A percentile compares a stretch with the other conserved stretches of the same genome.
These are phyloP conservation scores for Mystacornis crossleyi DNA, from an alignment of 2,113 vertebrate species.

Conservation along the genomic window DNA sequence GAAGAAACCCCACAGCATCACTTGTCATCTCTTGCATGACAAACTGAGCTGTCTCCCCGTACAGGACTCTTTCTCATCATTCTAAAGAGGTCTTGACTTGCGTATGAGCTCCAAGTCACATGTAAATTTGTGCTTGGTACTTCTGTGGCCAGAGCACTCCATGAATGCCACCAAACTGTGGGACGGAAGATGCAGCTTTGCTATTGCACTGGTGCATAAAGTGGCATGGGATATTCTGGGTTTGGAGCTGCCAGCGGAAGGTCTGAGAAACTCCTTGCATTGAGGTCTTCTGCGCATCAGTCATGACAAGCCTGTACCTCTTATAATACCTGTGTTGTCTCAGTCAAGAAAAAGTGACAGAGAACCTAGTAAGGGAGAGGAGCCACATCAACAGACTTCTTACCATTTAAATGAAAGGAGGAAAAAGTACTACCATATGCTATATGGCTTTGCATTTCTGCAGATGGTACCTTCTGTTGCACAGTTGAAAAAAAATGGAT, in stretches of 20 bases:
- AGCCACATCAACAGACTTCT: background rate
- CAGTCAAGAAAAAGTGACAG: background rate
- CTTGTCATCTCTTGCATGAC: background rate
- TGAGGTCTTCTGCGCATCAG: background rate
- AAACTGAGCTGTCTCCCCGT: background rate
- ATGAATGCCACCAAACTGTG: background rate
- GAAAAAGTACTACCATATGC: conserved; percentile 8
- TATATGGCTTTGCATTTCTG: background rate
- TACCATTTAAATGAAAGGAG: background rate
- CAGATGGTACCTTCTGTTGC: conserved; percentile 33
- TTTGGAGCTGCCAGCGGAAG: background rate
- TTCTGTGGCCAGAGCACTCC: background rate
- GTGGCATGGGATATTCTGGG: background rate
- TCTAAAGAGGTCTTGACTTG: background rate
- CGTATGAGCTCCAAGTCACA: background rate
- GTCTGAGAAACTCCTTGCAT: background rate
- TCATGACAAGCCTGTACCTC: background rate
- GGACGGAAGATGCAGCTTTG: background rate
- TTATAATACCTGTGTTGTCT: background rate
- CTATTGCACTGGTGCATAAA: background rate
- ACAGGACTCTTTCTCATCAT: background rate
- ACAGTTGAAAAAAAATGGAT: background rate
- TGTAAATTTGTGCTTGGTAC: background rate
- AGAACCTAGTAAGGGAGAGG: background rate
- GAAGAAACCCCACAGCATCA: background rate